Evolutionary conservation across 2,888 invertebrate species (phyloP), one percentile per base, ranked within the genome.

Genomic region (Nomada ferruginata): DNA sequence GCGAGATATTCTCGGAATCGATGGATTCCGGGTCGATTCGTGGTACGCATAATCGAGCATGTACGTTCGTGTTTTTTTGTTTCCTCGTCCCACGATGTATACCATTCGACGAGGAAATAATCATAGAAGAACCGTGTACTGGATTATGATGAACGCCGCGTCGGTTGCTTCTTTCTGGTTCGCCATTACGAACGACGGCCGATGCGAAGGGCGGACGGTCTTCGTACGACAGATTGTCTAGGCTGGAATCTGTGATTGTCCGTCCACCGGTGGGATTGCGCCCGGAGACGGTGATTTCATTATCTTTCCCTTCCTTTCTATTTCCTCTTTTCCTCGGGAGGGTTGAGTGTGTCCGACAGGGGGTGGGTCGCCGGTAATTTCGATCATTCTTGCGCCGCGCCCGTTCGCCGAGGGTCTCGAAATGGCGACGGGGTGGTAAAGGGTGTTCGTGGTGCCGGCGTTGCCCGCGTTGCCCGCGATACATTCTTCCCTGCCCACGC

Each of bases 181-280:
- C 15, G 3, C 7, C n/a, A 42, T 44, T 20, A 44, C 26, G 50
- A 13, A 20, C 20, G 23, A 29, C 23, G 68, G 26, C 29, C 44
- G 44, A 55, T 10, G 59, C 26, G 52, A 20, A 42, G n/a, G 29
- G 47, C 20, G 42, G 18, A 15, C 29, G 50, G n/a, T 50, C 26
- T n/a, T 68, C 52, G 29, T 57, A 29, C 11, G 44, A 15, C 23
- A n/a, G 26, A 72, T 53, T 20, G 59, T 44, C 53, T 66, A 55
- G 66, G 72, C 77, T 53, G 72, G 66, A 65, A 66, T 52, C 42
- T 50, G 65, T 20, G 15, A n/a, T 52, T 23, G 42, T 76, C 64
- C 76, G 76, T 71, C 64, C 71, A 65, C 23, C 71, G 65, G 63
- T 71, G 64, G 36, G 9, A 68, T 23, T 44, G 23, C 44, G 59